Conservation (phyloP, 2,888 invertebrate species). For the Hipparchia sbordonii region DNA sequence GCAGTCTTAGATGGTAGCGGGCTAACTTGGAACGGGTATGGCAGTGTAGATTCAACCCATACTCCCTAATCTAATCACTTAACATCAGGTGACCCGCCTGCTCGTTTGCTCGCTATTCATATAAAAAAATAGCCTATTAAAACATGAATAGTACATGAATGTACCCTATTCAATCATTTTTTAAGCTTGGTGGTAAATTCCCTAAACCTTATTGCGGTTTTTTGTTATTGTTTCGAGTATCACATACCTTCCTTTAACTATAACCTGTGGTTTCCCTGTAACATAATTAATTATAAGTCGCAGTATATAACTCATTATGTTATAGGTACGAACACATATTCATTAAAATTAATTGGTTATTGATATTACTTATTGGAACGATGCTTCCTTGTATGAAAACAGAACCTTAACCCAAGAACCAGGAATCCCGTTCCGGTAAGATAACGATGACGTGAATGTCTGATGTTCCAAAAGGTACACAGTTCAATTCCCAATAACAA, state of each 20-base stretch:
- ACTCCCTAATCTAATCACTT: no score
- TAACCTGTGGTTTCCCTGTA: slow-evolving; percentile 4
- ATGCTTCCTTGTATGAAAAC: slow-evolving; percentile 6
- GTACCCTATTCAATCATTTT: neutral
- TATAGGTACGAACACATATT: slow-evolving; percentile 4
- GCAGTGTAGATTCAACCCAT: no score
- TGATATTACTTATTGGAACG: slow-evolving; percentile 3
- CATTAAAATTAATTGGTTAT: slow-evolving; percentile 9
- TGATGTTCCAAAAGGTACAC: neutral
- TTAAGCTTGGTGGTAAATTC: neutral
- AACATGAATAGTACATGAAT: no score
- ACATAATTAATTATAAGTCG: neutral
- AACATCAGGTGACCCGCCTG: neutral
- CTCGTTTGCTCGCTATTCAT: neutral
- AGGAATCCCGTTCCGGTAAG: neutral
- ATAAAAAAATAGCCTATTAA: no score
- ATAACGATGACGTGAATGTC: neutral
- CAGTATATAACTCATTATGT: neutral
- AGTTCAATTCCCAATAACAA: neutral
- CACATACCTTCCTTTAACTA: neutral
- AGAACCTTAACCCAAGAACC: slow-evolving; percentile 14
- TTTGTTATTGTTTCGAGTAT: neutral
- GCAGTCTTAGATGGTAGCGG: no score
- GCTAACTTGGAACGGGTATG: no score
- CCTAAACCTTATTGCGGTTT: slow-evolving; percentile 1